Conservation (phyloP, 1,140 invertebrate genomes). For the Aethina tumida region DNA sequence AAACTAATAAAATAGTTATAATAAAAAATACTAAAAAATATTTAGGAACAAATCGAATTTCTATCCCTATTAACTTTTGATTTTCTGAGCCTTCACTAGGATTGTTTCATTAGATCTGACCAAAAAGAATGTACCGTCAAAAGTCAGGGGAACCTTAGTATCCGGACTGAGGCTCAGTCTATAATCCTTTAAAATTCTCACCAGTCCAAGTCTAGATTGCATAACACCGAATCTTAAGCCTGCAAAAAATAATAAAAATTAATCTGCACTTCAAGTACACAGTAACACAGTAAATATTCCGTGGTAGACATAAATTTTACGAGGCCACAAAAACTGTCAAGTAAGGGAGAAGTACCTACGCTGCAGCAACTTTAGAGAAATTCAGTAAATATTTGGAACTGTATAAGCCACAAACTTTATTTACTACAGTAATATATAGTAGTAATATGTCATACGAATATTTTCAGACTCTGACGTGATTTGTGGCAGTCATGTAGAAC, state of each 20-base stretch:
- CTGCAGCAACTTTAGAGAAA: conserved; percentile 22
- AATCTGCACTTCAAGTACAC: conserved; percentile 2
- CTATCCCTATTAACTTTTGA: no score
- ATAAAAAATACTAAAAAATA: no score
- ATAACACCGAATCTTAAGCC: conserved; percentile 33
- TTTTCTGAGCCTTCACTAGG: conserved; percentile 14
- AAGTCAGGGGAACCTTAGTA: conserved; percentile 12
- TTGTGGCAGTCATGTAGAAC: no score
- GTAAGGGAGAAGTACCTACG: conserved; percentile 43
- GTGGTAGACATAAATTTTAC: no score
- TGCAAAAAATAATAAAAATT: conserved; percentile 16
- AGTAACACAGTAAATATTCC: conserved; percentile 47
- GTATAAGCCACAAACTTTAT: no score
- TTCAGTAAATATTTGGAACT: no score
- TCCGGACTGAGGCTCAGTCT: conserved; percentile 16
- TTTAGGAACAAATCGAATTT: no score
- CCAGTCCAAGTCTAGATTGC: conserved; percentile 30
- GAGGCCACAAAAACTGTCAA: no score
- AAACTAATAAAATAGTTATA: no score
- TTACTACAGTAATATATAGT: neutral
- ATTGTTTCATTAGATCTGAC: conserved; percentile 10
- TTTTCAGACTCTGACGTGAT: no score
- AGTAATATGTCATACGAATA: no score
- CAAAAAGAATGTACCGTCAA: conserved; percentile 11
- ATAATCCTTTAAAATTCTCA: conserved; percentile 25